phyloP scores from a whole-genome alignment of 2,797 vertebrate species.

The Pitangus sulphuratus region DNA sequence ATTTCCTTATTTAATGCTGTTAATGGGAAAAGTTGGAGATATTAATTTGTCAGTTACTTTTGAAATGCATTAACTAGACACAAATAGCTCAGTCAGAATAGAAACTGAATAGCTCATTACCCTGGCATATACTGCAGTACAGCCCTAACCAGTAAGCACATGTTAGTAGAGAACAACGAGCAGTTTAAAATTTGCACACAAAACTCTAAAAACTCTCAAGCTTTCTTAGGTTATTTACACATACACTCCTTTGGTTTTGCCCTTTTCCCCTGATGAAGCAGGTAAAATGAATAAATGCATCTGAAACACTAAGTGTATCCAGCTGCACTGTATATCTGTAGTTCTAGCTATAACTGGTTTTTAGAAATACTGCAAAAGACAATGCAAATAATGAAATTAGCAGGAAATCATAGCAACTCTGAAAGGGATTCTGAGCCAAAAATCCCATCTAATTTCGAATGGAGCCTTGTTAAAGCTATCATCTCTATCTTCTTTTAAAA shows the following conservation, averaged over 20 bases:
- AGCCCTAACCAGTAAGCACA: not conserved
- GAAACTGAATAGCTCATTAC: constrained; percentile 43
- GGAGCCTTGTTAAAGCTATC: not conserved
- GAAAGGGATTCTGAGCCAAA: not conserved
- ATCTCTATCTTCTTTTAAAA: not conserved
- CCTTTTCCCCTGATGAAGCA: not conserved
- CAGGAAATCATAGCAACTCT: not conserved
- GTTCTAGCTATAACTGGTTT: not conserved
- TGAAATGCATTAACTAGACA: constrained; percentile 18
- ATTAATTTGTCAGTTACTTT: constrained; percentile 52
- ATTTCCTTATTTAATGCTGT: constrained; percentile 50
- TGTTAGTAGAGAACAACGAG: not conserved
- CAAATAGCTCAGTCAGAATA: constrained; percentile 13
- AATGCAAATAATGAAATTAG: constrained; percentile 3
- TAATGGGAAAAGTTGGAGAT: constrained; percentile 43
- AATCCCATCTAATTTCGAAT: not conserved
- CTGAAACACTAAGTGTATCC: not conserved
- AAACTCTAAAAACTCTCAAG: not conserved
- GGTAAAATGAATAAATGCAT: not conserved
- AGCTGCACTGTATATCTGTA: not conserved
- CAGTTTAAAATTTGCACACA: not conserved
- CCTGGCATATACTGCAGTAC: not conserved
- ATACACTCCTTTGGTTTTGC: not conserved
- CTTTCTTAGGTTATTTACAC: not conserved
- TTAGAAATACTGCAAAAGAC: not conserved